phyloP scores from a whole-genome alignment of 1,140 invertebrate genomes.

The Leptestheria dahalacensis region DNA sequence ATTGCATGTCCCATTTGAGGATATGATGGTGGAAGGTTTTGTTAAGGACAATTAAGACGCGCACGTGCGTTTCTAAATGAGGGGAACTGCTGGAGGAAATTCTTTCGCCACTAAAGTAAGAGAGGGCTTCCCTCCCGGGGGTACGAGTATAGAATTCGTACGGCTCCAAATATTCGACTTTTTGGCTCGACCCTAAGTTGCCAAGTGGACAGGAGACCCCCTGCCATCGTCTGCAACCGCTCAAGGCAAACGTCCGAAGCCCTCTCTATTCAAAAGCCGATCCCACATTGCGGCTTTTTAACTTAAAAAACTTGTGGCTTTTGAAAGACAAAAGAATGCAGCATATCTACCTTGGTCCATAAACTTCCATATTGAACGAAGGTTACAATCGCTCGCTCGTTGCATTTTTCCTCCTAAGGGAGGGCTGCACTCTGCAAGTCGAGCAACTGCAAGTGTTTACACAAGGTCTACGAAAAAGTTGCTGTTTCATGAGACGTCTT shows the following conservation, averaged over 20 bases:
- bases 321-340: neutral
- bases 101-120: too few relatives aligned
- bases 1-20: too few relatives aligned
- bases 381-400: too few relatives aligned
- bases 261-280: neutral
- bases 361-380: too few relatives aligned
- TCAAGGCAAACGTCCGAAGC: neutral
- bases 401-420: neutral
- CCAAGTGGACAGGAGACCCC: conserved; percentile 14
- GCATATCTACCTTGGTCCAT: too few relatives aligned
- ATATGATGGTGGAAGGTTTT: too few relatives aligned
- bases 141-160: neutral
- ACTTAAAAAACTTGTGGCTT: neutral
- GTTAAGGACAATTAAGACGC: too few relatives aligned
- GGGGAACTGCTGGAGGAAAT: too few relatives aligned
- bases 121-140: too few relatives aligned
- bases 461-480: neutral
- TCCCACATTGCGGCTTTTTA: neutral
- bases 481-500: neutral
- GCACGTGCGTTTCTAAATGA: too few relatives aligned
- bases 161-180: neutral
- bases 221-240: conserved; percentile 1
- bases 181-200: neutral
- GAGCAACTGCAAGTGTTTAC: neutral
- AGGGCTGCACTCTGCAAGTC: neutral